phyloP scores from a whole-genome alignment of 2,888 invertebrate genomes.

The Penaeus monodon region DNA sequence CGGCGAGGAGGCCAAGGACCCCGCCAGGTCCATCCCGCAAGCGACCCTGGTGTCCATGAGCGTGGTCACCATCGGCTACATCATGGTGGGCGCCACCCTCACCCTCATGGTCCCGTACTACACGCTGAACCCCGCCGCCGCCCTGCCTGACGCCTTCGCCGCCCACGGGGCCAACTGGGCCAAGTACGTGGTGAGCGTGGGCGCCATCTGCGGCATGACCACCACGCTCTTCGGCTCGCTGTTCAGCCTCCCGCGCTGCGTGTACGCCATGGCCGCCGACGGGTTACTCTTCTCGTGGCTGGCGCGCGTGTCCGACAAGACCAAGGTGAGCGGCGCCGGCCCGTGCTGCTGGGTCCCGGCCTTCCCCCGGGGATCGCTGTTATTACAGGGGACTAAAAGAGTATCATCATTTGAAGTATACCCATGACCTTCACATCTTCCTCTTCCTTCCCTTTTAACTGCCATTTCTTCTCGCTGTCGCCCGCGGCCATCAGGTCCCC shows the following conservation, averaged over 20 bases:
- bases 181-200: slow-evolving; percentile 85
- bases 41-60: slow-evolving; percentile 86
- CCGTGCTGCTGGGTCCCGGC: too few relatives aligned
- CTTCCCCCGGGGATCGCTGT: too few relatives aligned
- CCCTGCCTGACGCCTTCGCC: slow-evolving; percentile 84
- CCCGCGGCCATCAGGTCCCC: slow-evolving; percentile 74
- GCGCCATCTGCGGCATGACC: slow-evolving; percentile 93
- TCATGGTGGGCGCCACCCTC: slow-evolving; percentile 84
- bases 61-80: slow-evolving; percentile 81
- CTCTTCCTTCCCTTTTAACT: neutral
- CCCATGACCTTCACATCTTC: neutral
- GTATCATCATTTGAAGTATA: too few relatives aligned
- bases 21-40: slow-evolving; percentile 83
- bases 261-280: slow-evolving; percentile 92
- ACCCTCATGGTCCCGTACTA: slow-evolving; percentile 85
- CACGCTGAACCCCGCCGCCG: slow-evolving; percentile 77
- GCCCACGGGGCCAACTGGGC: slow-evolving; percentile 84
- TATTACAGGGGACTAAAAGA: too few relatives aligned
- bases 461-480: neutral
- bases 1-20: slow-evolving; percentile 87
- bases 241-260: slow-evolving; percentile 86
- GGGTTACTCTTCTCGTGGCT: slow-evolving; percentile 86
- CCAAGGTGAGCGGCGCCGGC: slow-evolving; percentile 75
- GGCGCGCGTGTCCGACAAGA: slow-evolving; percentile 82
- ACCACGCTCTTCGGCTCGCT: slow-evolving; percentile 87